Evolutionary conservation across 2,797 vertebrate genomes (phyloP), one percentile per base, ranked within the genome.

Genomic region (Sibirionetta formosa): DNA sequence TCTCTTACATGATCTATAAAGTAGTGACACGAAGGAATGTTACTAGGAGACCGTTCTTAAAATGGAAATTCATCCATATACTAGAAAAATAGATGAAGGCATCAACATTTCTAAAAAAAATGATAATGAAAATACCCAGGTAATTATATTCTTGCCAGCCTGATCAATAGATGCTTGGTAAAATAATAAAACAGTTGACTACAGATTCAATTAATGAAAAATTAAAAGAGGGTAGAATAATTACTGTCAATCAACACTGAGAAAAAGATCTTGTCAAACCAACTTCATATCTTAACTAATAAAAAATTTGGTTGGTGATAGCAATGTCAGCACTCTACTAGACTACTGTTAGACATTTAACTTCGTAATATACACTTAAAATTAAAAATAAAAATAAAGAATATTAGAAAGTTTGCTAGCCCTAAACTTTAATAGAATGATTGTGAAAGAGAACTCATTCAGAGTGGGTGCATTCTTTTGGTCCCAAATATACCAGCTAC

Each of bases 401-500:
- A 68, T 63, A 20, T 8, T 2, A 24, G 10, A 84, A 51, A 29
- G 56, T 23, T 24, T 1, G 29, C 60, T 80, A 36, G 3, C 0
- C 4, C 4, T 78, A 4, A 22, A 1, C 46, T 58, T 78, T 58
- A 24, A 20, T 33, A 76, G 40, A 4, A 3, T 2, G 9, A 75
- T 1, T 26, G 1, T 48, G 46, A 42, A 91, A 72, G 9, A 31
- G 4, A 6, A 54, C 14, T 81, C 11, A 16, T 38, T 13, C 23
- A 13, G 0, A 76, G 14, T 7, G 24, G 1, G 3, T 60, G 17
- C 2, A 5, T 64, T 42, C 3, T 20, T 54, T 83, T 72, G 7
- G 18, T 69, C 44, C 14, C 50, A 60, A 50, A 63, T 33, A 24
- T 5, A 42, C 4, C 23, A 7, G 9, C 14, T 42, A 31, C 72